Evolutionary conservation across 2,797 vertebrate genomes (phyloP), one percentile per base, ranked within the genome.

Genomic region (Crenuchus spilurus): DNA sequence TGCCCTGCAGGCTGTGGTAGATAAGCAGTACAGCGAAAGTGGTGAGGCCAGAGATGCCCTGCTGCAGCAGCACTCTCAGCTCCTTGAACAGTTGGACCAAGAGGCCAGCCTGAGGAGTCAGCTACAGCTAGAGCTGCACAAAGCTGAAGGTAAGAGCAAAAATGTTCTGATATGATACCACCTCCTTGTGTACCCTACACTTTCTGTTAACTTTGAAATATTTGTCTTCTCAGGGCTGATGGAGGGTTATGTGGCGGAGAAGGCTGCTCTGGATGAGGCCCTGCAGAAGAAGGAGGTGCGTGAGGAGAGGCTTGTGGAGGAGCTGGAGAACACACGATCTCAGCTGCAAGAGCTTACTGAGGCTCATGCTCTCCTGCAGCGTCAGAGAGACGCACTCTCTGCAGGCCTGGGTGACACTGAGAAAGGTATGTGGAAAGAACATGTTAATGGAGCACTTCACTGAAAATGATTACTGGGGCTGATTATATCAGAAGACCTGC

Each of bases 191-290:
- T 16, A 4, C 26, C 30, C 1, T 20, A n/a, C 13, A 6, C 24
- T 6, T 52, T 35, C 26, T 28, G 33, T 57, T 8, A 18, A 5
- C 14, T 64, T 11, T 68, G 26, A 51, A 58, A 1, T 7, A 55
- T 41, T 37, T 3, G 5, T 18, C 11, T 69, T 11, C 86, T 66
- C 73, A 99, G 98, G 97, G 18, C 88, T 98, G 70, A 82, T 96
- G 0, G 96, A 97, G 52, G 96, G 97, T 41, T 95, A 94, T 0
- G 84, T 94, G 64, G 93, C 91, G 60, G 98, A 99, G 86, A 98
- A 96, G 77, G 91, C 91, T 0, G 35, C 82, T 0, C 72, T 99
- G 39, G 95, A 98, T 80, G 95, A 97, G 80, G 86, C 85, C 0
- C 82, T 99, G 71, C 92, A 86, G 75, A 89, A 87, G 84, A 98